Evolutionary conservation across 2,888 invertebrate species (phyloP).

Genomic region (Onchidella celtica): DNA sequence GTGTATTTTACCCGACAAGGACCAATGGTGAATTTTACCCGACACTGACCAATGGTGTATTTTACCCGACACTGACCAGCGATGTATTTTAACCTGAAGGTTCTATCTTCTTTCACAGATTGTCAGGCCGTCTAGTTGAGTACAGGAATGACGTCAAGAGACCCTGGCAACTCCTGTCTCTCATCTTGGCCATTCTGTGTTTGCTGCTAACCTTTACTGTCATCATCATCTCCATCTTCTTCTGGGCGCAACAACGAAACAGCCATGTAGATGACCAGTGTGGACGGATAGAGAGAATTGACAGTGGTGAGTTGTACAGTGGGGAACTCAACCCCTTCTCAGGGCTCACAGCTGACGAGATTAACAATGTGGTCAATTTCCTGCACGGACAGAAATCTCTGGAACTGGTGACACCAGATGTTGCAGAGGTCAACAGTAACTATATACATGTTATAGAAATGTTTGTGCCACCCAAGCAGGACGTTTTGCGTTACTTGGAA

Average conservation of each 20-base stretch:
- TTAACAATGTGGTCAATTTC: constrained; percentile 59
- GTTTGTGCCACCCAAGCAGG: constrained; percentile 62
- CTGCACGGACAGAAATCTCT: constrained; percentile 58
- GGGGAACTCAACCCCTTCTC: constrained; percentile 61
- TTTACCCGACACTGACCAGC: too few relatives aligned
- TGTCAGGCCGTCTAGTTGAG: constrained; percentile 5
- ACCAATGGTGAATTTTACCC: too few relatives aligned
- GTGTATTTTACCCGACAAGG: too few relatives aligned
- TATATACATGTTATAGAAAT: constrained; percentile 72
- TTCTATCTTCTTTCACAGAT: constrained; percentile 14
- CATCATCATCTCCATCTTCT: background rate
- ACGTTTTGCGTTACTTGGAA: constrained; percentile 63
- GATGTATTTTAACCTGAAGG: too few relatives aligned
- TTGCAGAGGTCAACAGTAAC: constrained; percentile 61
- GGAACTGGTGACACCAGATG: constrained; percentile 56
- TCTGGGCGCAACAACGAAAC: background rate
- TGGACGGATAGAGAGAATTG: background rate
- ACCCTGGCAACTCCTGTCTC: background rate
- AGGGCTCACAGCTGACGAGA: constrained; percentile 62
- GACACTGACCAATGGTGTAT: too few relatives aligned
- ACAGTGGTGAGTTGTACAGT: constrained; percentile 42
- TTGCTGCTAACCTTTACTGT: background rate
- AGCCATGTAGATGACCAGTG: background rate
- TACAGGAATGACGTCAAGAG: background rate
- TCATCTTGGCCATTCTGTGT: background rate